phyloP scores from a whole-genome alignment of 2,888 invertebrate genomes.

The Synanthedon tipuliformis region DNA sequence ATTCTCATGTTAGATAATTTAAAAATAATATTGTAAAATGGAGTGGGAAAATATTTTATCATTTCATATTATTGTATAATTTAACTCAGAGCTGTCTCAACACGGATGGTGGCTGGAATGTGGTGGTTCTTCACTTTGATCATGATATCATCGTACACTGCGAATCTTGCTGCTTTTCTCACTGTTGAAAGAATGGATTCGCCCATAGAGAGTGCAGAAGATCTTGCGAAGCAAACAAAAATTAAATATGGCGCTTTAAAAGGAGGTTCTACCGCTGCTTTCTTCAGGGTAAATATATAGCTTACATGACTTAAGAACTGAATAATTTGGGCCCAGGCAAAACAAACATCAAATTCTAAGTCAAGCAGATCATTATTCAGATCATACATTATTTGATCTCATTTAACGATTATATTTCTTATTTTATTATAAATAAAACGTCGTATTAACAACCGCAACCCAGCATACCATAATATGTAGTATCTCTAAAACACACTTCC shows the following conservation, averaged over 20 bases:
- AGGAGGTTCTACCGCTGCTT: slow-evolving; percentile 93
- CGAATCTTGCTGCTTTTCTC: slow-evolving; percentile 93
- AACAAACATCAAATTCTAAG: too few relatives aligned
- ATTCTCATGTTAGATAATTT: not conserved
- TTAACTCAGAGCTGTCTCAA: slow-evolving; percentile 80
- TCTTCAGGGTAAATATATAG: slow-evolving; percentile 83
- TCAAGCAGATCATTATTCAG: too few relatives aligned
- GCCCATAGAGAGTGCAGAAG: slow-evolving; percentile 95
- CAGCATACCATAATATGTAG: too few relatives aligned
- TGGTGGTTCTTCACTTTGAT: slow-evolving; percentile 97
- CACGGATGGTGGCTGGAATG: slow-evolving; percentile 90
- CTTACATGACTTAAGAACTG: not conserved
- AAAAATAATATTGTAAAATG: not conserved
- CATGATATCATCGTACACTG: slow-evolving; percentile 97
- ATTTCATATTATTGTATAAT: not conserved
- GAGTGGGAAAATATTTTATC: not conserved
- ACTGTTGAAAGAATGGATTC: slow-evolving; percentile 94
- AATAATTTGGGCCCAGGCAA: too few relatives aligned
- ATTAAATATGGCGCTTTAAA: slow-evolving; percentile 96
- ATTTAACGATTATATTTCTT: too few relatives aligned
- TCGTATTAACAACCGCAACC: too few relatives aligned
- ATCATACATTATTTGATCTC: too few relatives aligned
- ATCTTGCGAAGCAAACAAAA: slow-evolving; percentile 94
- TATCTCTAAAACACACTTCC: too few relatives aligned
- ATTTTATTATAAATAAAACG: too few relatives aligned